Percentiles rank a stretch among this genome's conserved stretches.
These are phyloP conservation scores for Junonia oenone DNA, from an alignment of 2,888 invertebrate genomes.

Conservation along the genomic window DNA sequence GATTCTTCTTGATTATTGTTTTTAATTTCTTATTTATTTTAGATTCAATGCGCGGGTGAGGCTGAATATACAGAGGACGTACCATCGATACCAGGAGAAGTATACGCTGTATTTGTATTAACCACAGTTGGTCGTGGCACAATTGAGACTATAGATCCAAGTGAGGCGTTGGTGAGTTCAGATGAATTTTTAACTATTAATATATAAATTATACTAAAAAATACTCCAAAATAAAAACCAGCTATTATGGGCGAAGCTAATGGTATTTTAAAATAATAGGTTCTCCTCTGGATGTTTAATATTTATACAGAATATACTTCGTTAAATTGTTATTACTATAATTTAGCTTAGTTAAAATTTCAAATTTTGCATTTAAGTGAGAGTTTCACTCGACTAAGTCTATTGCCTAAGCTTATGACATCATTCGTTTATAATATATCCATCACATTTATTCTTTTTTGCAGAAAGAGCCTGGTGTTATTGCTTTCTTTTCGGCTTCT, in stretches of 20 bases:
- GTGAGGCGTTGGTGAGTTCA: constrained; percentile 81
- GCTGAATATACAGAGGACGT: constrained; percentile 83
- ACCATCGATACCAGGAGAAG: constrained; percentile 78
- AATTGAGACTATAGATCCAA: constrained; percentile 79
- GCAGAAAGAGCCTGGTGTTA: constrained; percentile 81
- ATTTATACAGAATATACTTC: background rate
- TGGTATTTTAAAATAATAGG: too few relatives aligned
- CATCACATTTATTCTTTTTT: too few relatives aligned
- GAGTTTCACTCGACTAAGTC: too few relatives aligned
- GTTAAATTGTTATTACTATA: background rate
- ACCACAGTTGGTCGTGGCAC: constrained; percentile 75
- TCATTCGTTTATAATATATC: constrained; percentile 30
- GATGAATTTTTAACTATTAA: too few relatives aligned
- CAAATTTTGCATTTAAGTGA: too few relatives aligned
- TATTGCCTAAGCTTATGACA: too few relatives aligned
- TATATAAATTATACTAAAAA: too few relatives aligned
- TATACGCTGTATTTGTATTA: constrained; percentile 82
- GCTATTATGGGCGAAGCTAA: too few relatives aligned
- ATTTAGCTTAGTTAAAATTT: too few relatives aligned
- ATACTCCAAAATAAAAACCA: too few relatives aligned
- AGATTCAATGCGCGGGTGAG: constrained; percentile 82
- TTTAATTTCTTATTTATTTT: background rate
- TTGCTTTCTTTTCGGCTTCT: constrained; percentile 79
- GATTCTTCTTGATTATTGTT: background rate
- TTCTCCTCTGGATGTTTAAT: too few relatives aligned